phyloP scores from a whole-genome alignment of 2,888 invertebrate species.

The Euspilapteryx auroguttella region DNA sequence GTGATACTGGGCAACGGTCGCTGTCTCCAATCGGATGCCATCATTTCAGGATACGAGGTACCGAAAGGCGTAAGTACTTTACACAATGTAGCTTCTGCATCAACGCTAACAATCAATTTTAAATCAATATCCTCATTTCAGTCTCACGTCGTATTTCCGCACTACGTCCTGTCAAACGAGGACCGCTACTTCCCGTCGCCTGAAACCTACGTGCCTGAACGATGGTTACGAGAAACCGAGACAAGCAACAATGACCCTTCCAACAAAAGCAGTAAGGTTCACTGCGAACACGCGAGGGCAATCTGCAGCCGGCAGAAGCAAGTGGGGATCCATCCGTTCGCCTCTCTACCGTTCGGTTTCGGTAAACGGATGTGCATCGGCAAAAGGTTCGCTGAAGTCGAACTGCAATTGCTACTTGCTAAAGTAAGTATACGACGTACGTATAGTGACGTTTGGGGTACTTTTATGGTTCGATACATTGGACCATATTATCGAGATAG shows the following conservation, averaged over 20 bases:
- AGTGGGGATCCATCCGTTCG: conserved; percentile 70
- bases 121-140: conserved; percentile 25
- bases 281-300: conserved; percentile 11
- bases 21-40: conserved; percentile 72
- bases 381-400: conserved; percentile 79
- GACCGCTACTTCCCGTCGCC: conserved; percentile 73
- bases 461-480: no score
- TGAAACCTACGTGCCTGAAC: conserved; percentile 70
- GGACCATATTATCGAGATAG: no score
- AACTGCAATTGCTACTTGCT: conserved; percentile 72
- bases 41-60: conserved; percentile 76
- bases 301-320: conserved; percentile 51
- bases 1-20: conserved; percentile 81
- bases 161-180: conserved; percentile 74
- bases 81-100: not conserved
- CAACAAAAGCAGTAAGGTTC: conserved; percentile 1
- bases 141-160: conserved; percentile 80
- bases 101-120: conserved; percentile 3
- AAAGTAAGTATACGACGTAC: conserved; percentile 51
- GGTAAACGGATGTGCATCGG: conserved; percentile 79
- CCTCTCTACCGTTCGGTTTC: conserved; percentile 75
- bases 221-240: conserved; percentile 69
- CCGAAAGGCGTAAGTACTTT: conserved; percentile 73
- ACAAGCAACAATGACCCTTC: conserved; percentile 4
- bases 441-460: not conserved